phyloP scores from a whole-genome alignment of 1,140 invertebrate species.

The Aphelinus atriplicis region DNA sequence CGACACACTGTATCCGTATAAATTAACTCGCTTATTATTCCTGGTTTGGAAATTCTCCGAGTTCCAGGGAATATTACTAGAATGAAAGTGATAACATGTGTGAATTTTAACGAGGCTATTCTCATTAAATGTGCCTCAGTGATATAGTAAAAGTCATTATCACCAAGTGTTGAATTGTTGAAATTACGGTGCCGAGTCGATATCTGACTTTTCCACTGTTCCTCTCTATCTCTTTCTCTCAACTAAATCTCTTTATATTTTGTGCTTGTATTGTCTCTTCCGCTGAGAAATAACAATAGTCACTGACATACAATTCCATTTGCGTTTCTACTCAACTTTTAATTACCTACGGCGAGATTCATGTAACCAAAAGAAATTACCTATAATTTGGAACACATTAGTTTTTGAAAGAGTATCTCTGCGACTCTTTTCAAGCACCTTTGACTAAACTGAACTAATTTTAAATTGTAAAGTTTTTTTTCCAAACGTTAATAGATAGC shows the following conservation, averaged over 20 bases:
- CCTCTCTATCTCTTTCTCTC: conserved; percentile 1
- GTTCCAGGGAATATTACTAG: too few relatives aligned
- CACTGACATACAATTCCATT: background rate
- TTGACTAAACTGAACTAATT: too few relatives aligned
- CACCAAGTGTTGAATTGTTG: conserved; percentile 24
- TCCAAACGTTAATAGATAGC: too few relatives aligned
- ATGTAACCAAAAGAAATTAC: too few relatives aligned
- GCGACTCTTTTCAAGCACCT: too few relatives aligned
- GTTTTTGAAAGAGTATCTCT: too few relatives aligned
- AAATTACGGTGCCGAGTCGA: conserved; percentile 19
- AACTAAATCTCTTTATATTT: background rate
- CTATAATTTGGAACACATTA: too few relatives aligned
- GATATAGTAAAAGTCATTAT: conserved; percentile 18
- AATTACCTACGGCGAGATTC: background rate
- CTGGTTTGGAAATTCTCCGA: too few relatives aligned
- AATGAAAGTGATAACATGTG: background rate
- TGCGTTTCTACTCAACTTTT: conserved; percentile 12
- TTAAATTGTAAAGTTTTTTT: too few relatives aligned
- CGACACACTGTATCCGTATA: too few relatives aligned
- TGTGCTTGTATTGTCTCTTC: background rate
- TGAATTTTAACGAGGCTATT: conserved; percentile 2
- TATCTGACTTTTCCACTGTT: background rate
- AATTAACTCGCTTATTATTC: too few relatives aligned
- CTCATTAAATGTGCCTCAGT: conserved; percentile 24
- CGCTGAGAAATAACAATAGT: background rate